phyloP scores from a whole-genome alignment of 2,797 vertebrate species.

The Rhinogobio ventralis region DNA sequence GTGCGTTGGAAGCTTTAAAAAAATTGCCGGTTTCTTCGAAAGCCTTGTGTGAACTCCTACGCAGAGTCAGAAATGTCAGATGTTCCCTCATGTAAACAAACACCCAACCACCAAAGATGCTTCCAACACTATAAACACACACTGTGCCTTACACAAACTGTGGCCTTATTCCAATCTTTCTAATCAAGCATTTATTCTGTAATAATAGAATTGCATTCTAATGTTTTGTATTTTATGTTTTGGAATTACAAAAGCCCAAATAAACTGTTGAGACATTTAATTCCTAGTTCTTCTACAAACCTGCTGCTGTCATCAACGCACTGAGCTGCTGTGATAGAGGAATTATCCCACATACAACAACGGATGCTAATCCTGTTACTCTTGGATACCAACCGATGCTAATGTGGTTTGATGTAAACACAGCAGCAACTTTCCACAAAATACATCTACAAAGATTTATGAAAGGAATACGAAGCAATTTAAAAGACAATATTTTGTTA shows the following conservation, averaged over 20 bases:
- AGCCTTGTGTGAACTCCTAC: constrained; percentile 44
- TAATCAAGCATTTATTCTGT: constrained; percentile 13
- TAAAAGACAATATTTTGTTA: constrained; percentile 35
- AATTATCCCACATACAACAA: constrained; percentile 57
- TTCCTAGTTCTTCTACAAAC: constrained; percentile 29
- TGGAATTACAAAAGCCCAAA: constrained; percentile 10
- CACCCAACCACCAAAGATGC: background rate
- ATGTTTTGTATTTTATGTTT: background rate
- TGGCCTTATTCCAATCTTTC: background rate
- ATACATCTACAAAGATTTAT: constrained; percentile 48
- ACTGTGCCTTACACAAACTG: background rate
- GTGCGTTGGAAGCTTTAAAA: background rate
- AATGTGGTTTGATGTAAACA: constrained; percentile 64
- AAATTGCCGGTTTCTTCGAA: constrained; percentile 42
- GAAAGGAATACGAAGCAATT: constrained; percentile 31
- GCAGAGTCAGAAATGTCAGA: constrained; percentile 50
- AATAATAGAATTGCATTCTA: background rate
- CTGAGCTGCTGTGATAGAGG: constrained; percentile 46
- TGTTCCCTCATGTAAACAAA: constrained; percentile 42
- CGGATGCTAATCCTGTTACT: constrained; percentile 62
- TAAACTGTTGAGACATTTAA: constrained; percentile 35
- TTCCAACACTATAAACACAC: constrained; percentile 15
- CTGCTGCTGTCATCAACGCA: constrained; percentile 35
- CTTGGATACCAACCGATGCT: constrained; percentile 62
- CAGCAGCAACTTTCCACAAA: constrained; percentile 36